Evolutionary conservation across 2,113 vertebrate genomes (phyloP).

Genomic region (Chinchilla lanigera): DNA sequence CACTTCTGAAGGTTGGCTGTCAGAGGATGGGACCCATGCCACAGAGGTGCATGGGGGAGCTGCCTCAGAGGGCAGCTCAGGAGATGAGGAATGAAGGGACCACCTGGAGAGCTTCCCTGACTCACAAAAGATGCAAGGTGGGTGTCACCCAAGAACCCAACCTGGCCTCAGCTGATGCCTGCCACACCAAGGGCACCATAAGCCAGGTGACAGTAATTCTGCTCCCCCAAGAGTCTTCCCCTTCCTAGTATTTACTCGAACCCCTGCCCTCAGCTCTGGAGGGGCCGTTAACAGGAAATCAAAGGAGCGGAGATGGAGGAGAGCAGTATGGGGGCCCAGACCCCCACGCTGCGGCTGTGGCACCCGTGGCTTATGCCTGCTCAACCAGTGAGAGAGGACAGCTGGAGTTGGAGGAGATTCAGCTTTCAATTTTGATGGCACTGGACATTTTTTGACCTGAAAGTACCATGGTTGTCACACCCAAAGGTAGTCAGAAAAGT

Average conservation of each 20-base stretch:
- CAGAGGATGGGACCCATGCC: not conserved
- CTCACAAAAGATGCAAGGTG: not conserved
- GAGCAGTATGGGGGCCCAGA: fast-evolving
- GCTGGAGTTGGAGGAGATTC: too few relatives aligned
- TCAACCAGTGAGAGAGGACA: not conserved
- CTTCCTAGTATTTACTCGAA: not conserved
- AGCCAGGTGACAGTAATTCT: not conserved
- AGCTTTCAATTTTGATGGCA: not conserved
- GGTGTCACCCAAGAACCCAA: not conserved
- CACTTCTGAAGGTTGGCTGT: not conserved
- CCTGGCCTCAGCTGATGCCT: not conserved
- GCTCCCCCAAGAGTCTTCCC: not conserved
- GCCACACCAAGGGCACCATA: not conserved
- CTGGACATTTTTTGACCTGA: not conserved
- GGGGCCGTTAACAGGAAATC: not conserved
- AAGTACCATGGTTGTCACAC: not conserved
- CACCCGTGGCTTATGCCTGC: fast-evolving
- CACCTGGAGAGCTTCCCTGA: fast-evolving
- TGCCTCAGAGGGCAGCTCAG: not conserved
- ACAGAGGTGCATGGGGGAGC: too few relatives aligned
- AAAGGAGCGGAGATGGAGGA: not conserved
- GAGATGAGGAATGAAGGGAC: not conserved
- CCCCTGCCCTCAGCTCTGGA: not conserved
- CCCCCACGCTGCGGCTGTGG: fast-evolving
- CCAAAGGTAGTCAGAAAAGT: not conserved